phyloP scores from a whole-genome alignment of 1,140 invertebrate species.

The Brachionus manjavacas region DNA sequence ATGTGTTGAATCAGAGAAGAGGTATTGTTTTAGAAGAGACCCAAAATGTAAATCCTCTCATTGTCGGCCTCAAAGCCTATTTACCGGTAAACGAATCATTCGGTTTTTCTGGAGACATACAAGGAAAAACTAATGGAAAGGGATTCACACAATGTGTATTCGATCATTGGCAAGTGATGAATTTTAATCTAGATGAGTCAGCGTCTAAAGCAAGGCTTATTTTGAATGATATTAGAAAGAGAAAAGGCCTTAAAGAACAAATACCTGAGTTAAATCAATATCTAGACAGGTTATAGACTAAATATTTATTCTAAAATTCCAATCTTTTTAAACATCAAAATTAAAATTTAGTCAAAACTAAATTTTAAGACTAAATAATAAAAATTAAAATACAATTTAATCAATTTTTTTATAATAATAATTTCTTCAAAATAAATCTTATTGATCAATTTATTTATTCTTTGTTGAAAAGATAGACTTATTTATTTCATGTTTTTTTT shows the following conservation, averaged over 20 bases:
- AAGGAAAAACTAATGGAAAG: neutral
- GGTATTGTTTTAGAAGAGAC: neutral
- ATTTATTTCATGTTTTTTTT: too few relatives aligned
- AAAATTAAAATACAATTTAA: too few relatives aligned
- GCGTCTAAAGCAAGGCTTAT: neutral
- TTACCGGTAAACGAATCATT: constrained; percentile 38
- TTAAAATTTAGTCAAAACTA: too few relatives aligned
- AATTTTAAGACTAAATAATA: too few relatives aligned
- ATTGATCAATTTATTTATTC: too few relatives aligned
- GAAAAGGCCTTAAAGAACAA: neutral
- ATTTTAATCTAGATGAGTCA: neutral
- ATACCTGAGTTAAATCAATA: too few relatives aligned
- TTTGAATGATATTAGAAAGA: neutral
- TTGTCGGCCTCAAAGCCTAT: neutral
- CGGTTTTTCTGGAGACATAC: constrained; percentile 2
- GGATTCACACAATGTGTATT: constrained; percentile 33
- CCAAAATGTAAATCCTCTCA: neutral
- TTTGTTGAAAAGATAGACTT: too few relatives aligned
- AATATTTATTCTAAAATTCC: too few relatives aligned
- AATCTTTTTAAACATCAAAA: too few relatives aligned
- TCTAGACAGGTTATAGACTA: too few relatives aligned
- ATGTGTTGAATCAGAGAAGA: neutral
- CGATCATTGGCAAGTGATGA: constrained; percentile 36
- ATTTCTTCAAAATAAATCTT: too few relatives aligned
- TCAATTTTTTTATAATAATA: too few relatives aligned